These are phyloP conservation scores for Tautogolabrus adspersus DNA, from an alignment of 2,113 vertebrate genomes.

Conservation along the genomic window DNA sequence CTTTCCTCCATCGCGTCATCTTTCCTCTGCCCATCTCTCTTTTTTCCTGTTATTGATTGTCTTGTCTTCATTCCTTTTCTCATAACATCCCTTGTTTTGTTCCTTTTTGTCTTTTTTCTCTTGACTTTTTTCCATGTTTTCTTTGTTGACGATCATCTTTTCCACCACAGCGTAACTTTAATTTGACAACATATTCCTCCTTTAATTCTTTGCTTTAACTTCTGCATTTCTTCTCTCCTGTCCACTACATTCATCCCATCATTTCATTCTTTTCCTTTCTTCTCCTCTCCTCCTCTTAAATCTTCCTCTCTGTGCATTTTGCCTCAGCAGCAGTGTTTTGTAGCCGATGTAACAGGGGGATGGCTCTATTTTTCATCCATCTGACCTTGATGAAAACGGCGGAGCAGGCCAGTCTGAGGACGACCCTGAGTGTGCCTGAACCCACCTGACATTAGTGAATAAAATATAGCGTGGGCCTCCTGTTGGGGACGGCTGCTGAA, in stretches of 20 bases:
- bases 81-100: constrained; percentile 1
- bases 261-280: neutral
- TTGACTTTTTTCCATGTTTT: neutral
- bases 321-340: constrained; percentile 52
- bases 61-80: constrained; percentile 17
- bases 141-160: neutral
- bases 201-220: neutral
- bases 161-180: neutral
- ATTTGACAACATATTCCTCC: neutral
- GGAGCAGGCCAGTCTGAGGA: constrained; percentile 54
- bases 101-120: neutral
- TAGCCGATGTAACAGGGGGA: constrained; percentile 47
- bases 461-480: constrained; percentile 76
- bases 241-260: neutral
- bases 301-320: constrained; percentile 33
- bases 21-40: constrained; percentile 20
- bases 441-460: constrained; percentile 82
- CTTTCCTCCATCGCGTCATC: constrained; percentile 40
- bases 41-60: constrained; percentile 43
- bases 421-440: constrained; percentile 65
- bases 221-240: too few species aligned
- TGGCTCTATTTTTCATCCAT: constrained; percentile 62
- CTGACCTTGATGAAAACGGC: constrained; percentile 72
- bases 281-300: constrained; percentile 40
- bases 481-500: constrained; percentile 75